Conservation (phyloP, 1,140 invertebrate genomes). For the Adoxophyes honmai region DNA sequence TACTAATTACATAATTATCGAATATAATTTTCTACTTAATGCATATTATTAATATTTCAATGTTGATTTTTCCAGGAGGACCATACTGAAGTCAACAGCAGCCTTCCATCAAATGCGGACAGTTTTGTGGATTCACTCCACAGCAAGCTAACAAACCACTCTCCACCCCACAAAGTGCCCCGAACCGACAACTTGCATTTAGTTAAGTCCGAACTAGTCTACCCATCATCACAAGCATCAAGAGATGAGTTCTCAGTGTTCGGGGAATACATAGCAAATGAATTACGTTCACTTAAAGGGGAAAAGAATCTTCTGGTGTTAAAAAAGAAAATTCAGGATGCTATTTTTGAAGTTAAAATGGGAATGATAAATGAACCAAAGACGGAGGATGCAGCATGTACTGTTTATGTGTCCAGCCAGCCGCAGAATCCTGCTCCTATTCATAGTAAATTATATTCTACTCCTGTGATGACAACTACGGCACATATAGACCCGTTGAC, state of each 20-base stretch:
- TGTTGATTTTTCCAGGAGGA: constrained; percentile 43
- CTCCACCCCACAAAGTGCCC: constrained; percentile 50
- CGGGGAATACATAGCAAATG: constrained; percentile 68
- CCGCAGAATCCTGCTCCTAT: constrained; percentile 34
- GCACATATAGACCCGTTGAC: constrained; percentile 46
- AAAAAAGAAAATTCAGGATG: constrained; percentile 70
- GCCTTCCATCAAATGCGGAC: constrained; percentile 27
- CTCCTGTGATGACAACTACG: constrained; percentile 46
- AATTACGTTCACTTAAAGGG: constrained; percentile 60
- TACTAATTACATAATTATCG: too few species aligned
- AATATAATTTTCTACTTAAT: too few species aligned
- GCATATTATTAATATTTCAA: too few species aligned
- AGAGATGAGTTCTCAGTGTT: constrained; percentile 69
- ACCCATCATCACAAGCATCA: constrained; percentile 28
- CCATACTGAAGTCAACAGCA: constrained; percentile 39
- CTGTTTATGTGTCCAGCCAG: constrained; percentile 43
- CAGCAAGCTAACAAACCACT: constrained; percentile 44
- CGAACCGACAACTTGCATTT: constrained; percentile 44
- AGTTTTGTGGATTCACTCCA: constrained; percentile 26
- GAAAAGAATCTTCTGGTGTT: constrained; percentile 65
- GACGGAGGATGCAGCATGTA: constrained; percentile 44
- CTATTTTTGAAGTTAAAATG: constrained; percentile 73
- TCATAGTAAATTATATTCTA: constrained; percentile 54
- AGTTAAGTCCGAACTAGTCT: constrained; percentile 43
- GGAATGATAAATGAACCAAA: constrained; percentile 57